phyloP scores from a whole-genome alignment of 1,140 invertebrate genomes.

The Nautilus pompilius region DNA sequence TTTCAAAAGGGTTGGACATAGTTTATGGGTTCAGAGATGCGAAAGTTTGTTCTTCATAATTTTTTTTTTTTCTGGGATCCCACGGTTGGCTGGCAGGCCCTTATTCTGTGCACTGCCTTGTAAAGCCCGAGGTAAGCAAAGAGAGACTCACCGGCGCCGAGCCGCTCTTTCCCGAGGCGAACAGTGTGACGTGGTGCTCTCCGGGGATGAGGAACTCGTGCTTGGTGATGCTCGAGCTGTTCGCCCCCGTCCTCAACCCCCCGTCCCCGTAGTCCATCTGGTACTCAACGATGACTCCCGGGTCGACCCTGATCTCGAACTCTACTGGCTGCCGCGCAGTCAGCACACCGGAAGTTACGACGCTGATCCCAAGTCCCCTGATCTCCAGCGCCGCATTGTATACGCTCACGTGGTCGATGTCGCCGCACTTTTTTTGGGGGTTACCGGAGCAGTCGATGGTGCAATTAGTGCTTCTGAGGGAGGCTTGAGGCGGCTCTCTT shows the following conservation, averaged over 20 bases:
- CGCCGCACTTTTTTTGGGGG: constrained; percentile 15
- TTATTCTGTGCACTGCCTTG: too few relatives aligned
- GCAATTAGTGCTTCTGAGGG: constrained; percentile 9
- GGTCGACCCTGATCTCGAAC: constrained; percentile 10
- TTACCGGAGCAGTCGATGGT: constrained; percentile 20
- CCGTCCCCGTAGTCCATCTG: constrained; percentile 34
- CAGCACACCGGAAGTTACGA: neutral
- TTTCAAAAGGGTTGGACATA: too few relatives aligned
- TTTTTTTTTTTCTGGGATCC: too few relatives aligned
- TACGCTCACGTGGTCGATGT: constrained; percentile 21
- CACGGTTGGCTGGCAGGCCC: too few relatives aligned
- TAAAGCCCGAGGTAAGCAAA: neutral
- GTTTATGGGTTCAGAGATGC: too few relatives aligned
- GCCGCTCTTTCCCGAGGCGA: constrained; percentile 21
- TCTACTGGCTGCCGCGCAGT: neutral
- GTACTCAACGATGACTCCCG: constrained; percentile 10
- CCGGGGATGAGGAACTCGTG: constrained; percentile 23
- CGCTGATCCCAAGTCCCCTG: constrained; percentile 16
- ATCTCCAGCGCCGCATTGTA: constrained; percentile 22
- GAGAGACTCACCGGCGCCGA: constrained; percentile 21
- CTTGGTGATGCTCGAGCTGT: constrained; percentile 21
- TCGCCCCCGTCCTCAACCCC: constrained; percentile 18
- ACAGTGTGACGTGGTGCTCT: constrained; percentile 18
- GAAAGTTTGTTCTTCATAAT: too few relatives aligned
- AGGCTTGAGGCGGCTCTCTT: constrained; percentile 2